These are phyloP conservation scores for Glaucopsyche alexis DNA, from an alignment of 2,888 invertebrate genomes.

Conservation along the genomic window DNA sequence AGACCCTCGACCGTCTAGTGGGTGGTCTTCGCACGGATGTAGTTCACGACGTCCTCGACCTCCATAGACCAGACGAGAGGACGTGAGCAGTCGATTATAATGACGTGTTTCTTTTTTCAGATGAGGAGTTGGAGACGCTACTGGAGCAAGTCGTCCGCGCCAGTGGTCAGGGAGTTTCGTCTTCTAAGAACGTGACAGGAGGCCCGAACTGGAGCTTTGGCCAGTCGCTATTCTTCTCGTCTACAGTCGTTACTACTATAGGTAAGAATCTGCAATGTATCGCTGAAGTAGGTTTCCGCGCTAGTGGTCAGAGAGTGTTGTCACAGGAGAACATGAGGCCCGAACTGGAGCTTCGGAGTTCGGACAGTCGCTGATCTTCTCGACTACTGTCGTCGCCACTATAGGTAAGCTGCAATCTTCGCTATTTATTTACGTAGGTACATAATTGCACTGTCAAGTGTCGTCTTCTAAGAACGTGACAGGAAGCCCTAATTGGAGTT, in stretches of 20 bases:
- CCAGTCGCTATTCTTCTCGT: constrained; percentile 92
- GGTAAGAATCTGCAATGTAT: constrained; percentile 68
- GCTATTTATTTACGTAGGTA: too few species aligned
- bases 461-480: too few species aligned
- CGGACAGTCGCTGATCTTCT: too few species aligned
- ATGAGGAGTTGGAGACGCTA: constrained; percentile 86
- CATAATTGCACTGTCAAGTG: too few species aligned
- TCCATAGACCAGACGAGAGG: too few species aligned
- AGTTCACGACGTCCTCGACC: too few species aligned
- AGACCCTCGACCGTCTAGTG: too few species aligned
- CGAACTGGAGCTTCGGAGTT: constrained; percentile 57
- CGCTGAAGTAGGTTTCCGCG: constrained; percentile 84
- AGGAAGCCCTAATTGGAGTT: too few species aligned
- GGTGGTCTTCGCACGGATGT: too few species aligned
- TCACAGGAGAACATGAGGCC: constrained; percentile 89
- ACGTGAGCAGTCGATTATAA: too few species aligned
- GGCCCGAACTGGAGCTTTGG: constrained; percentile 95
- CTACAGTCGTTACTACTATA: constrained; percentile 93
- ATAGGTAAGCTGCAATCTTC: too few species aligned
- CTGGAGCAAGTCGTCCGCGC: constrained; percentile 86
- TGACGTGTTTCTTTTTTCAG: constrained; percentile 59
- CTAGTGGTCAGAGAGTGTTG: constrained; percentile 88
- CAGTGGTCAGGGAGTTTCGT: constrained; percentile 88
- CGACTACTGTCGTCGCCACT: too few species aligned
- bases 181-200: constrained; percentile 85